These are phyloP conservation scores for Oophaga pumilio DNA, from an alignment of 2,113 vertebrate species.

Conservation along the genomic window DNA sequence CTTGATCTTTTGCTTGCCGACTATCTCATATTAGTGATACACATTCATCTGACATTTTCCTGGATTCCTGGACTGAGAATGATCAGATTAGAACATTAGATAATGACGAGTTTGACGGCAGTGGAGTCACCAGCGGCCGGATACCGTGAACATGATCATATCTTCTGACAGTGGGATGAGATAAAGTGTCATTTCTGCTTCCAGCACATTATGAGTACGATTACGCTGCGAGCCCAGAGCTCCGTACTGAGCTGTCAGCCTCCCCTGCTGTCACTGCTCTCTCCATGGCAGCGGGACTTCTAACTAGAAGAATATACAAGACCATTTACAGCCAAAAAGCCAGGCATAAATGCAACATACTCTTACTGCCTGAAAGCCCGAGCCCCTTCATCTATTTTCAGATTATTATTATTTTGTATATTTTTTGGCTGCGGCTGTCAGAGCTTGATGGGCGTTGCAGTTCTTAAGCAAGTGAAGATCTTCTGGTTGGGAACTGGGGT, in stretches of 20 bases:
- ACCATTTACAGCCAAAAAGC: neutral
- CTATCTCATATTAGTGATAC: neutral
- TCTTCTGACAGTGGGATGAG: neutral
- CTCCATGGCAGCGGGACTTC: neutral
- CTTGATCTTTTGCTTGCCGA: neutral
- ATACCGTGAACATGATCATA: neutral
- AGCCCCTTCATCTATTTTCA: neutral
- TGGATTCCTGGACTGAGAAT: neutral
- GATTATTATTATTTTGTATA: neutral
- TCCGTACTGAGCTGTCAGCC: slow-evolving; percentile 4
- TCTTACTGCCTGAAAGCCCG: neutral
- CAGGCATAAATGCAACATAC: neutral
- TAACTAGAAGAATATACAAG: neutral
- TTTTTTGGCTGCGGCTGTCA: too few species aligned
- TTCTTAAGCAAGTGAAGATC: too few species aligned
- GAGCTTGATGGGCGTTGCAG: too few species aligned
- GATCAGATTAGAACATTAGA: neutral
- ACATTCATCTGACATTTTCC: neutral
- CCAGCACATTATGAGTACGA: neutral
- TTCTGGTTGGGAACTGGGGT: too few species aligned
- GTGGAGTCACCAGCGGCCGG: neutral
- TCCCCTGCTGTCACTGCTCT: neutral
- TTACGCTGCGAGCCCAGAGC: neutral
- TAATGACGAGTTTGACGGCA: neutral
- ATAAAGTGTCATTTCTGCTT: neutral